Evolutionary conservation across 1,140 invertebrate species (phyloP).

Genomic region (Drosophila dunni): DNA sequence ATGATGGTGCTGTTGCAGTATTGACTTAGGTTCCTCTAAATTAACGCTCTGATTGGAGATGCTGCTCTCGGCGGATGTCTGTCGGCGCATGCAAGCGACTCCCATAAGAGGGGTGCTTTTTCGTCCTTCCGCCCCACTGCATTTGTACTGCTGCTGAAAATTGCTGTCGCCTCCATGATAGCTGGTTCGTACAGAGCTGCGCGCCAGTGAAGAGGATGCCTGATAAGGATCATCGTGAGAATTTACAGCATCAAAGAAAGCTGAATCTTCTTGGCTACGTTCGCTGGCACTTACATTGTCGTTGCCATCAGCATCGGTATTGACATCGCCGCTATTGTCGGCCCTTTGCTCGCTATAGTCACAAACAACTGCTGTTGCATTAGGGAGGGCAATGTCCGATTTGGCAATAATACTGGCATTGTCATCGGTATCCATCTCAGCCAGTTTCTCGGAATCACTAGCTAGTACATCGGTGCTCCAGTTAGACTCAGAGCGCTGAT

Average conservation of each 20-base stretch:
- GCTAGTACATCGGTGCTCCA: slow-evolving; percentile 99
- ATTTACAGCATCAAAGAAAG: slow-evolving; percentile 78
- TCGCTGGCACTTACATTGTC: slow-evolving; percentile 68
- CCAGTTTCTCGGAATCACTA: slow-evolving; percentile 96
- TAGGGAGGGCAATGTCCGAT: slow-evolving; percentile 86
- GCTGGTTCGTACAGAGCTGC: slow-evolving; percentile 79
- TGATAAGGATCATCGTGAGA: slow-evolving; percentile 74
- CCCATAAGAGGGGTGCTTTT: slow-evolving; percentile 72
- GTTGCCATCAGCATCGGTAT: slow-evolving; percentile 36
- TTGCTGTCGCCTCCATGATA: slow-evolving; percentile 76
- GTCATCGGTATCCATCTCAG: slow-evolving; percentile 94
- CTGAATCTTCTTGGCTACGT: slow-evolving; percentile 79
- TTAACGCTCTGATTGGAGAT: slow-evolving; percentile 83
- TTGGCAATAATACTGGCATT: slow-evolving; percentile 89
- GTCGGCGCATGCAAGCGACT: slow-evolving; percentile 75
- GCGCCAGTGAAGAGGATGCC: slow-evolving; percentile 71
- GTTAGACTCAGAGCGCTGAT: slow-evolving; percentile 96
- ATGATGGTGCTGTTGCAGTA: slow-evolving; percentile 34
- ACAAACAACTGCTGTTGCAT: slow-evolving; percentile 34
- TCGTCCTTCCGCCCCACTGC: slow-evolving; percentile 64
- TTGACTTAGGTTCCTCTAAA: slow-evolving; percentile 61
- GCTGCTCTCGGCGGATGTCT: slow-evolving; percentile 83
- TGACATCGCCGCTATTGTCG: slow-evolving; percentile 61
- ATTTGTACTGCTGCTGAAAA: slow-evolving; percentile 83
- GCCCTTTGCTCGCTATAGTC: slow-evolving; percentile 64